A percentile compares a stretch with the other conserved stretches of the same genome.
Evolutionary conservation across 2,888 invertebrate genomes (phyloP).

Genomic region (Nomada fucata): DNA sequence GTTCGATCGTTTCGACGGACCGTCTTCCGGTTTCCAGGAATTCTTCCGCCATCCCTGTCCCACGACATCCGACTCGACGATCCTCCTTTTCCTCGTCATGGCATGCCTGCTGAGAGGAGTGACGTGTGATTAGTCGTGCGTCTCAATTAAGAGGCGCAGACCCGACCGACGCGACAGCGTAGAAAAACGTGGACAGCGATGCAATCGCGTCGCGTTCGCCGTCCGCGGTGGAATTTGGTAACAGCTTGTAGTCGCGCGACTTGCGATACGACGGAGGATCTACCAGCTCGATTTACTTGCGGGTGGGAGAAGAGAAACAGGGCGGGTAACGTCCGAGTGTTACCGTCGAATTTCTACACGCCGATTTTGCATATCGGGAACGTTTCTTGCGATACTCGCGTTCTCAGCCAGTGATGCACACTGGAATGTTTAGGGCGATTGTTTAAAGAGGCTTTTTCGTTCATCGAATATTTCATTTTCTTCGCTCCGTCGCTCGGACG

Average conservation of each 20-base stretch:
- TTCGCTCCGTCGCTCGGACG: too few relatives aligned
- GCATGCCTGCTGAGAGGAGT: slow-evolving; percentile 27
- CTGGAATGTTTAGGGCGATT: too few relatives aligned
- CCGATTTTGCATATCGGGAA: too few relatives aligned
- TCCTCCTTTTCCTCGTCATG: slow-evolving; percentile 66
- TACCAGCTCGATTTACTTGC: too few relatives aligned
- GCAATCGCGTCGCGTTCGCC: background rate
- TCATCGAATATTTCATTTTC: too few relatives aligned
- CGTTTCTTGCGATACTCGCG: too few relatives aligned
- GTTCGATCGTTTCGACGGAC: slow-evolving; percentile 31
- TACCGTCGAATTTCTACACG: too few relatives aligned
- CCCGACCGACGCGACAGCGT: slow-evolving; percentile 28
- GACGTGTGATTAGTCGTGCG: background rate
- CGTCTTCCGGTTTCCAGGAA: slow-evolving; percentile 13
- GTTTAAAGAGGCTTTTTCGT: too few relatives aligned
- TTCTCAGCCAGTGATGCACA: too few relatives aligned
- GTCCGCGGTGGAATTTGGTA: slow-evolving; percentile 27
- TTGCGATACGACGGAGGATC: too few relatives aligned
- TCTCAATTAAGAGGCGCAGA: slow-evolving; percentile 31
- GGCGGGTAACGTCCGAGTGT: too few relatives aligned
- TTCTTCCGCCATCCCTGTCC: slow-evolving; percentile 10
- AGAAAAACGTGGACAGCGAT: slow-evolving; percentile 2
- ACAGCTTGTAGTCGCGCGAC: background rate
- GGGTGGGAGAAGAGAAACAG: background rate
- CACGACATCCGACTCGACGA: slow-evolving; percentile 35